A percentile compares a stretch with the other conserved stretches of the same genome.
phyloP scores from a whole-genome alignment of 2,113 vertebrate genomes.

The Scomber scombrus region DNA sequence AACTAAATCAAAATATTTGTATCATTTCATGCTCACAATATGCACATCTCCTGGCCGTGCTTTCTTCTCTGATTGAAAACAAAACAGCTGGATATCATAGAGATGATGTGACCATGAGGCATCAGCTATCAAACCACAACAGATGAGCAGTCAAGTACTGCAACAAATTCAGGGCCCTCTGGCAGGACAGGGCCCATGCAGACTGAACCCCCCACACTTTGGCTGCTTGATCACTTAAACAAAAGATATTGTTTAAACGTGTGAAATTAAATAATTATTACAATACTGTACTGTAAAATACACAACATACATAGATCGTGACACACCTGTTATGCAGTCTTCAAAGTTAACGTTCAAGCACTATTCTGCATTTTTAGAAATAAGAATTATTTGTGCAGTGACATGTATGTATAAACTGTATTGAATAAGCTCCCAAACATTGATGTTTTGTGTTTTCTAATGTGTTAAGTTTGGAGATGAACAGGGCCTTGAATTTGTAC shows the following conservation, averaged over 20 bases:
- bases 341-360: not conserved
- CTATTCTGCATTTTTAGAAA: not conserved
- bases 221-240: conserved; percentile 4
- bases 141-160: conserved; percentile 14
- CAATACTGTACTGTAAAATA: not conserved
- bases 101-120: conserved; percentile 25
- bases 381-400: too few species aligned
- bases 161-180: conserved; percentile 6
- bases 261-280: not conserved
- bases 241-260: not conserved
- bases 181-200: conserved; percentile 20
- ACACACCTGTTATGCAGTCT: not conserved
- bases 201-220: not conserved
- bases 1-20: not conserved
- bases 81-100: conserved; percentile 26
- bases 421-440: not conserved
- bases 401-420: not conserved
- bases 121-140: conserved; percentile 48
- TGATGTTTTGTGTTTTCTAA: not conserved
- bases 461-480: not conserved
- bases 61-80: conserved; percentile 37
- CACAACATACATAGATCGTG: not conserved
- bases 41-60: not conserved
- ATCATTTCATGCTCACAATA: conserved; percentile 2
- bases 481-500: not conserved